A percentile compares a stretch with the other conserved stretches of the same genome.
Conservation (phyloP, 2,888 invertebrate genomes). For the Stegana nigrithorax region DNA sequence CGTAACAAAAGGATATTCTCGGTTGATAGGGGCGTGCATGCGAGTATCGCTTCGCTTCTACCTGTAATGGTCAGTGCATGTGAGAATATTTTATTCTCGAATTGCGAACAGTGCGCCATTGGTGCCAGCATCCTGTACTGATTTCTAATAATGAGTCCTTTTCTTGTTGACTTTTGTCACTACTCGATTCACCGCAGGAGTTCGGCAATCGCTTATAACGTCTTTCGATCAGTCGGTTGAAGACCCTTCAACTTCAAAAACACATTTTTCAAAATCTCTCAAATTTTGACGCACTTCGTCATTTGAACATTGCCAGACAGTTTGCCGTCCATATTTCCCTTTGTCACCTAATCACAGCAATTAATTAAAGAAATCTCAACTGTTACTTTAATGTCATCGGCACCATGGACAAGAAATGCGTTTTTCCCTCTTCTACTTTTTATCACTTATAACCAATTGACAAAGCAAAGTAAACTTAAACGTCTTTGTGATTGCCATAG, state of each 20-base stretch:
- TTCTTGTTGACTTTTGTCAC: slow-evolving; percentile 33
- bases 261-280: slow-evolving; percentile 43
- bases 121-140: slow-evolving; percentile 34
- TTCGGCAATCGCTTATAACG: slow-evolving; percentile 10
- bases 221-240: slow-evolving; percentile 34
- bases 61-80: slow-evolving; percentile 44
- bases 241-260: slow-evolving; percentile 34
- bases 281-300: slow-evolving; percentile 36
- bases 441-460: no score
- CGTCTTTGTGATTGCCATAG: no score
- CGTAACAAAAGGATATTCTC: slow-evolving; percentile 58
- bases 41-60: slow-evolving; percentile 58
- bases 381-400: no score
- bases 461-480: no score
- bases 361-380: no score
- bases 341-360: slow-evolving; percentile 44
- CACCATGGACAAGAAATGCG: no score
- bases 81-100: slow-evolving; percentile 52
- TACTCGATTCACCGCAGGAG: slow-evolving; percentile 37
- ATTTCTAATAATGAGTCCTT: slow-evolving; percentile 42
- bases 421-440: no score
- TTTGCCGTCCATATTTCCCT: slow-evolving; percentile 18
- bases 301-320: slow-evolving; percentile 23
- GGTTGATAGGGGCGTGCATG: slow-evolving; percentile 68
- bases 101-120: slow-evolving; percentile 54